Conservation (phyloP, 2,888 invertebrate species). For the Chironomus riparius region DNA sequence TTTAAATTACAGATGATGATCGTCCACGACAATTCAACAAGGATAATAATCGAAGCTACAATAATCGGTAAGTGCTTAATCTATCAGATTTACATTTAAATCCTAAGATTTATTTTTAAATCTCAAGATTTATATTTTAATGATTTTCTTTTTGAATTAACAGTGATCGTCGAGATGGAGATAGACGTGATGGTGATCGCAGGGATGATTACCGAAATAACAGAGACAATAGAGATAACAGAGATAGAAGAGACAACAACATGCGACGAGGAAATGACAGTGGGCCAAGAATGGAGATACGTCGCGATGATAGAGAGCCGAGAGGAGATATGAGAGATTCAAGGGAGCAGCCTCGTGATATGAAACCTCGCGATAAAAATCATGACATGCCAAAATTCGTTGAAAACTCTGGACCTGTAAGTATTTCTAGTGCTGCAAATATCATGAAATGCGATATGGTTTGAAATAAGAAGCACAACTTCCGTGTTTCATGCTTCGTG, state of each 20-base stretch:
- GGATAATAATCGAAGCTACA: neutral
- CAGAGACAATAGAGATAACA: neutral
- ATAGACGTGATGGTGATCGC: constrained; percentile 3
- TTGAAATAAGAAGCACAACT: neutral
- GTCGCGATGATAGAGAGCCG: constrained; percentile 37
- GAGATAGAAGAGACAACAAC: neutral
- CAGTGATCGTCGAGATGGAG: neutral
- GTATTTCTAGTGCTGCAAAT: constrained; percentile 32
- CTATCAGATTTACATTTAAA: neutral
- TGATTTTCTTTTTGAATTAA: neutral
- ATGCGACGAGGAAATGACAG: neutral
- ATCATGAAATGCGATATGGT: neutral
- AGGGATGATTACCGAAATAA: constrained; percentile 26
- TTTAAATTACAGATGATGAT: constrained; percentile 7
- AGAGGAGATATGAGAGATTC: constrained; percentile 43
- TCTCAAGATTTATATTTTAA: too few species aligned
- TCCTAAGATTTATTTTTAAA: too few species aligned
- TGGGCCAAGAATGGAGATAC: constrained; percentile 12
- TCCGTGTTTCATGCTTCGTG: too few species aligned
- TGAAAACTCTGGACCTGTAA: constrained; percentile 63
- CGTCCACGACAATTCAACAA: constrained; percentile 17
- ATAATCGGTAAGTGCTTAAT: neutral
- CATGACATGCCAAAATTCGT: constrained; percentile 57
- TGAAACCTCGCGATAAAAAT: neutral
- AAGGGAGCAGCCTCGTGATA: constrained; percentile 29